Evolutionary conservation across 1,140 invertebrate species (phyloP).

Genomic region (Caenorhabditis latens): DNA sequence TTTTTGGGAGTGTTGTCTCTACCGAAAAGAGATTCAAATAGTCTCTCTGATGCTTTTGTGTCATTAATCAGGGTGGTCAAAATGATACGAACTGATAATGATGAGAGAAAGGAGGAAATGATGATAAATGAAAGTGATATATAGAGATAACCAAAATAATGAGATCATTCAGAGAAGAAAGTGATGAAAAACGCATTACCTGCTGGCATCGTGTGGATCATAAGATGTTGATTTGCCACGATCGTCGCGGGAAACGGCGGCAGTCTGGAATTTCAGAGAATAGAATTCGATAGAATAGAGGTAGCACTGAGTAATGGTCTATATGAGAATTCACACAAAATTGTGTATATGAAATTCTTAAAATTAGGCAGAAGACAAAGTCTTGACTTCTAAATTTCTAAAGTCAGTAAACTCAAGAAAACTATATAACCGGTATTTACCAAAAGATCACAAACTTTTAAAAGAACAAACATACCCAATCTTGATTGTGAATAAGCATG

Average conservation of each 20-base stretch:
- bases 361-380: too few species aligned
- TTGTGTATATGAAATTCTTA: too few species aligned
- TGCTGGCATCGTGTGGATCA: slow-evolving; percentile 23
- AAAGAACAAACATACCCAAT: slow-evolving; percentile 32
- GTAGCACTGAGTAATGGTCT: not conserved
- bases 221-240: slow-evolving; percentile 42
- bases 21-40: not conserved
- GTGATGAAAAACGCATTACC: not conserved
- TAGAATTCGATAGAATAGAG: not conserved
- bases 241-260: slow-evolving; percentile 56
- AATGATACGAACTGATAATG: not conserved
- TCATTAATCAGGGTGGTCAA: slow-evolving; percentile 45
- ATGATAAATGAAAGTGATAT: slow-evolving; percentile 44
- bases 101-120: not conserved
- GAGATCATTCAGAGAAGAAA: slow-evolving; percentile 2
- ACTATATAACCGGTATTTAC: too few species aligned
- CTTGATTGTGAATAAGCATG: slow-evolving; percentile 56
- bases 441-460: not conserved
- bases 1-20: not conserved
- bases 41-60: not conserved
- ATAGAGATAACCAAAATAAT: slow-evolving; percentile 26
- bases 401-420: too few species aligned
- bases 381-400: too few species aligned
- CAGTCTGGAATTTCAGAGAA: slow-evolving; percentile 46
- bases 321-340: too few species aligned